Percentiles rank a stretch among this genome's conserved stretches.
phyloP scores from a whole-genome alignment of 2,113 vertebrate genomes.

The Mesoclemmys tuberculata region DNA sequence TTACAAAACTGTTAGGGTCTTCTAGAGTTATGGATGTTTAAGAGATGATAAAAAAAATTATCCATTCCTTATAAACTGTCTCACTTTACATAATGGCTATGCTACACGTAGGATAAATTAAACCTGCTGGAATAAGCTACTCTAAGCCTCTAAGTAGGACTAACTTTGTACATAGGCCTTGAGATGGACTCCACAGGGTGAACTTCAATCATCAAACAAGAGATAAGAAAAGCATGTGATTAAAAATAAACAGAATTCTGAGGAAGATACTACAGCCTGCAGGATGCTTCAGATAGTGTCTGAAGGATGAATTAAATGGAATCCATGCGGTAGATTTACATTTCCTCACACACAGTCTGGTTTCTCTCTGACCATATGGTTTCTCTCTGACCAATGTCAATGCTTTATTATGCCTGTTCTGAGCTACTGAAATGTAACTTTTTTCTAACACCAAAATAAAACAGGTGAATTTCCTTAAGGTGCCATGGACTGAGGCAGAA shows the following conservation, averaged over 20 bases:
- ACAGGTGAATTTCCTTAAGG: not conserved
- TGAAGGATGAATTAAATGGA: not conserved
- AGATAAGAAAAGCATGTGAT: not conserved
- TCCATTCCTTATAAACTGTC: not conserved
- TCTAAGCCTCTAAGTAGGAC: not conserved
- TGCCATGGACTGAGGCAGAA: not conserved
- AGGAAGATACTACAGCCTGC: not conserved
- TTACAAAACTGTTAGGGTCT: not conserved
- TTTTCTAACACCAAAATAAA: not conserved
- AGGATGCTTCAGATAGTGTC: not conserved
- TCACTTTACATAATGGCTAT: not conserved
- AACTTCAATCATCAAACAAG: not conserved
- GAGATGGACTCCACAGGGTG: not conserved
- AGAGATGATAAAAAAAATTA: not conserved
- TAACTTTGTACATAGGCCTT: not conserved
- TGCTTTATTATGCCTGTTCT: not conserved
- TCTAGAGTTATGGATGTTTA: not conserved
- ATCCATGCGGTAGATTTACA: not conserved
- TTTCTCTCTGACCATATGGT: not conserved
- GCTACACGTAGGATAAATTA: not conserved
- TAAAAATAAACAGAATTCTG: not conserved
- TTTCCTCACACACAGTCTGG: fast-evolving
- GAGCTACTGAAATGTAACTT: not conserved
- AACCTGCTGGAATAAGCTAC: not conserved
- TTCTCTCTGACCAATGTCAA: not conserved